These are phyloP conservation scores for Chrysaora quinquecirrha DNA, from an alignment of 30 jellyfish, hydroid and myxozoan species.

Conservation along the genomic window DNA sequence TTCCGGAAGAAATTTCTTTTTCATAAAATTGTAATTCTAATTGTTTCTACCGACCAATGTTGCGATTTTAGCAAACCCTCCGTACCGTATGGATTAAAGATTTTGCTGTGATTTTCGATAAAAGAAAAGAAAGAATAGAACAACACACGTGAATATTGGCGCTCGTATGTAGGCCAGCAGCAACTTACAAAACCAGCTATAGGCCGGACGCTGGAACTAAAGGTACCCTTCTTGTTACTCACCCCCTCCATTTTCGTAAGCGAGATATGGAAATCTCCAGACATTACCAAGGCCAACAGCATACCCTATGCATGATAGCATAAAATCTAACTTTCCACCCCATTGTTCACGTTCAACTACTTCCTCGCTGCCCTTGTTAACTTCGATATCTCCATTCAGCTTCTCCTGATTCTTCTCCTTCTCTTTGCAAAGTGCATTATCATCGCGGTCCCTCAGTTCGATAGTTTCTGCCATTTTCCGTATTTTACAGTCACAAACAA, in stretches of 20 bases:
- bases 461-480: slow-evolving; percentile 30
- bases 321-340: slow-evolving; percentile 86
- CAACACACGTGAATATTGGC: too few species aligned
- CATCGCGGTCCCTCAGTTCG: slow-evolving; percentile 13
- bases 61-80: too few species aligned
- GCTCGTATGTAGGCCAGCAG: too few species aligned
- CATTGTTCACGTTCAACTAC: slow-evolving; percentile 73
- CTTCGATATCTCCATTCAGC: background rate
- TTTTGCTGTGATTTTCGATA: too few species aligned
- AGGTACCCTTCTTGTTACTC: background rate
- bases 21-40: too few species aligned
- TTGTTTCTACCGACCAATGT: too few species aligned
- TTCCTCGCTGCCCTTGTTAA: background rate
- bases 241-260: slow-evolving; percentile 94
- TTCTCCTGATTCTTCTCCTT: background rate
- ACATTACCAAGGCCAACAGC: slow-evolving; percentile 94
- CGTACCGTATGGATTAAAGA: too few species aligned
- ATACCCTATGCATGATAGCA: slow-evolving; percentile 86
- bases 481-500: too few species aligned
- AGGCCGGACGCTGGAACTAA: too few species aligned
- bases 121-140: too few species aligned
- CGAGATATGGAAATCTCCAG: slow-evolving; percentile 89
- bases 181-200: too few species aligned
- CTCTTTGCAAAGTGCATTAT: background rate
- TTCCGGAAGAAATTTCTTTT: too few species aligned